A percentile compares a stretch with the other conserved stretches of the same genome.
Evolutionary conservation across 2,113 vertebrate genomes (phyloP).

Genomic region (Poicephalus meyeri): DNA sequence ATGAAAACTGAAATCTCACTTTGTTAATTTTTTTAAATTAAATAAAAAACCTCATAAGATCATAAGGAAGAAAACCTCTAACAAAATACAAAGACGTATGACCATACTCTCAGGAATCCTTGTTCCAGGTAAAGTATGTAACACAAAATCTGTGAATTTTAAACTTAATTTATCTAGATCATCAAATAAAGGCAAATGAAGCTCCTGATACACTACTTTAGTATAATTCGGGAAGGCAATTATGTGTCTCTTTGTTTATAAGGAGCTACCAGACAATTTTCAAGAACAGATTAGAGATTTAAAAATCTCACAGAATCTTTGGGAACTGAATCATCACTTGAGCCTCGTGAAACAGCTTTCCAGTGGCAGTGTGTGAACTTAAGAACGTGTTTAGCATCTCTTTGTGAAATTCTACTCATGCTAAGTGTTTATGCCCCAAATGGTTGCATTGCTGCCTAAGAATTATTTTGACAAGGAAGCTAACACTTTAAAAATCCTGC

Average conservation of each 20-base stretch:
- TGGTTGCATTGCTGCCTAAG: neutral
- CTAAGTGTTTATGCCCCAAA: neutral
- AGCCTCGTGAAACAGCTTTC: neutral
- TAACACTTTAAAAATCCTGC: neutral
- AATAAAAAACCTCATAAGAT: neutral
- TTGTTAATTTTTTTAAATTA: neutral
- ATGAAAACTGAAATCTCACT: neutral
- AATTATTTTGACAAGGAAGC: conserved; percentile 34
- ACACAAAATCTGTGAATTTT: neutral
- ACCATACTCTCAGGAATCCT: neutral
- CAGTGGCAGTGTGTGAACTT: neutral
- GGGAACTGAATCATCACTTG: neutral
- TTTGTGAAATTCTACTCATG: neutral
- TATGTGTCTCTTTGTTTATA: neutral
- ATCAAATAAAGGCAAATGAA: neutral
- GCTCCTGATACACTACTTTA: neutral
- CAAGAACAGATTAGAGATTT: neutral
- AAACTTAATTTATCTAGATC: neutral
- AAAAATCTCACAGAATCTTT: neutral
- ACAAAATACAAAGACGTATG: neutral
- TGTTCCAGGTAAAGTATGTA: neutral
- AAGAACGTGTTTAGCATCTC: neutral
- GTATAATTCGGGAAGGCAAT: neutral
- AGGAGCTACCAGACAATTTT: neutral
- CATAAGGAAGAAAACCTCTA: neutral